Evolutionary conservation across 1,140 invertebrate species (phyloP), one percentile per base, ranked within the genome.

Genomic region (Polyergus mexicanus): DNA sequence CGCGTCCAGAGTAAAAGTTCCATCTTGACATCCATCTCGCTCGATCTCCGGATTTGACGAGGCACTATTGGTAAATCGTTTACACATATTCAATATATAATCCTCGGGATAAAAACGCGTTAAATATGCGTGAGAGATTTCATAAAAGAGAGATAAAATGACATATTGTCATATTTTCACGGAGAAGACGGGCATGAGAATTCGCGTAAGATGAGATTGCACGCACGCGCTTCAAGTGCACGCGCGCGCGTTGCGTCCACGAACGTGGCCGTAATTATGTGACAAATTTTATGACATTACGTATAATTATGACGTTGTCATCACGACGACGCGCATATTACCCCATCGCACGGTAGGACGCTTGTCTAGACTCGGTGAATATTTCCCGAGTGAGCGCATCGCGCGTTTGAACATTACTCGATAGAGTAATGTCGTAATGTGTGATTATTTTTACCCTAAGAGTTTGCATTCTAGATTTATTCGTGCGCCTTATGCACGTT

Each of bases 1-100:
- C 75, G 75, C 60, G 41, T 51, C 54, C 35, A 54, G 62, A 38
- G 72, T 89, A 83, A 72, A 74, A 83, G 75, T 88, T 62, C 86
- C 80, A 25, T 47, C 28, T 11, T 19, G 16, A 51, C 47, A 16
- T 51, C 47, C 47, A 51, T 13, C 47, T 51, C 16, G 47, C 47
- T 51, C 4, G 47, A 51, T 16, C 47, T 19, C 47, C 47, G 47
- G 16, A 6, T 47, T 71, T n/a, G 3, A 25, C 25, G 41, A 10
- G 28, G 38, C 35, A n/a, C 32, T 66, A 16, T 16, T 7, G 8
- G 7, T 8, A 35, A 16, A 51, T 16, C 3, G 8, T 28, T 65
- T 19, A 66, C 19, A 38, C 19, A 51, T 51, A 51, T 51, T 51
- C n/a, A 19, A 58, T 58, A 58, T 13, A 63, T 63, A 16, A 63